These are phyloP conservation scores for Drosophila leonis DNA, from an alignment of 2,888 invertebrate species.

Conservation along the genomic window DNA sequence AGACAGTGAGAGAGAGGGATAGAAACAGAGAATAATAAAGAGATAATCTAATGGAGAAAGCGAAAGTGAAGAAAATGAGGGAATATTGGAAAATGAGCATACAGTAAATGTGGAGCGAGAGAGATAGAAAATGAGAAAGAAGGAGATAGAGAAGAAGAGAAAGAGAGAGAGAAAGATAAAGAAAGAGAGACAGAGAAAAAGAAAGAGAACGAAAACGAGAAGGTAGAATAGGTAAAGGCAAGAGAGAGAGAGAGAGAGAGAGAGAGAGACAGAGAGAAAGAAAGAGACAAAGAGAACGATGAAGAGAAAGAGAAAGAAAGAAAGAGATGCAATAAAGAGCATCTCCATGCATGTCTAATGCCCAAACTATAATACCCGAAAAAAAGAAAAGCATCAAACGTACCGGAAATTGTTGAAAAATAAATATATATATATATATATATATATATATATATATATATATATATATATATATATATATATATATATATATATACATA, in stretches of 20 bases:
- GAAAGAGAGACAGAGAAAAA: background rate
- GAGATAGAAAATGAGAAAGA: background rate
- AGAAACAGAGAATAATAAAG: background rate
- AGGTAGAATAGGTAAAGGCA: background rate
- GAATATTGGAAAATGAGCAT: no score
- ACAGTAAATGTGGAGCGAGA: no score
- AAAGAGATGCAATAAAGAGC: no score
- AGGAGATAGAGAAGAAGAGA: background rate
- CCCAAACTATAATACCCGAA: background rate
- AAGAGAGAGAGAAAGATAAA: background rate
- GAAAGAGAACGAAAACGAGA: background rate
- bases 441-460: conserved; percentile 36
- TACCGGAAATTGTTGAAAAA: conserved; percentile 1
- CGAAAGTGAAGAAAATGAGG: no score
- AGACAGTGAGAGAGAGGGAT: background rate
- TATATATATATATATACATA: conserved; percentile 30
- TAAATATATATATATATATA: conserved; percentile 7
- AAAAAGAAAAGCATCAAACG: no score
- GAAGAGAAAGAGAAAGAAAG: no score
- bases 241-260: background rate
- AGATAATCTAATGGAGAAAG: background rate
- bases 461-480: conserved; percentile 13
- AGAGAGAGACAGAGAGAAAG: no score
- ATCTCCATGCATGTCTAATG: background rate
- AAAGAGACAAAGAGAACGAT: no score